phyloP scores from a whole-genome alignment of 2,888 invertebrate genomes.

The Melanargia galathea region DNA sequence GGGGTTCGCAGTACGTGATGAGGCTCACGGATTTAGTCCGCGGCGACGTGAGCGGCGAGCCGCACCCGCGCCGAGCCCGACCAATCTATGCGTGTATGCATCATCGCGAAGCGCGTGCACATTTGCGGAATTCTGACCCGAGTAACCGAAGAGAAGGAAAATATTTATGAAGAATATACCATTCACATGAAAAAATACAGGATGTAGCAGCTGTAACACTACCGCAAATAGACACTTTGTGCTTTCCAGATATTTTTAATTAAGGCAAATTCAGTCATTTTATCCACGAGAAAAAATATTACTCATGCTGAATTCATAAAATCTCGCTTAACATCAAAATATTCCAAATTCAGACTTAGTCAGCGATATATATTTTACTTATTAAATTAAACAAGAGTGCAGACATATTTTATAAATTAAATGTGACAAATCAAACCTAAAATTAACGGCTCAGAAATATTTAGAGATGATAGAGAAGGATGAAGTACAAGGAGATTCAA shows the following conservation, averaged over 20 bases:
- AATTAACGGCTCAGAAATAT: background rate
- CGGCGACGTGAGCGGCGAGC: no score
- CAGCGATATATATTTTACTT: background rate
- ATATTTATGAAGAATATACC: background rate
- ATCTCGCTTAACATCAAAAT: background rate
- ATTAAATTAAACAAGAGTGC: background rate
- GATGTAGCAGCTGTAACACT: background rate
- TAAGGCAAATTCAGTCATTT: background rate
- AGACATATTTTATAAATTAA: slow-evolving; percentile 24
- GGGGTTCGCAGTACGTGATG: no score
- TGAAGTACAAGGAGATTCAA: background rate
- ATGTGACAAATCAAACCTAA: background rate
- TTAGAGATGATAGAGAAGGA: no score
- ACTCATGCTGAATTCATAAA: background rate
- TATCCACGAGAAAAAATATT: background rate
- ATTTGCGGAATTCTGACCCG: background rate
- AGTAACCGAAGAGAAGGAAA: background rate
- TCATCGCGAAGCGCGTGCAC: no score
- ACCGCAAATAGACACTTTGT: background rate
- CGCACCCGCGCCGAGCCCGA: no score
- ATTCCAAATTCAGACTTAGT: background rate
- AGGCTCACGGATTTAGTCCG: no score
- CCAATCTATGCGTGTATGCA: no score
- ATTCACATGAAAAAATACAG: background rate
- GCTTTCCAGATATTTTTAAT: background rate